Evolutionary conservation across 2,888 invertebrate species (phyloP).

Genomic region (Polyommatus iphigenia): DNA sequence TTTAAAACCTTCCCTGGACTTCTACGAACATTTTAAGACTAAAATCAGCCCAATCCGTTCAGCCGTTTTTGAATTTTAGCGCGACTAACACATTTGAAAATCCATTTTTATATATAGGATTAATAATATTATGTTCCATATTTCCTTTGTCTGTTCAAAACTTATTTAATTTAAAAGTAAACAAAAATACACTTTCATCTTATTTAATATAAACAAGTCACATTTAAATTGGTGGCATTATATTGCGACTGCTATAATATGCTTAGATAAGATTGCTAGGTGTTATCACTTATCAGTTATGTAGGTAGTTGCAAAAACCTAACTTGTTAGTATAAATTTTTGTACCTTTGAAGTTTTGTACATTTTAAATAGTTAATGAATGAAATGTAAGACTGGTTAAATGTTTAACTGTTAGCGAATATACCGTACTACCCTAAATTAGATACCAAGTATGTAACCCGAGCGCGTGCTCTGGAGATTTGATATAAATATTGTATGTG

Average conservation of each 20-base stretch:
- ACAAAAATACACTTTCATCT: not conserved
- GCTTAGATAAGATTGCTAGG: not conserved
- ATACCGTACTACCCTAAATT: not conserved
- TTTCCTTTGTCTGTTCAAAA: not conserved
- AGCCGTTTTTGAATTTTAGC: too few relatives aligned
- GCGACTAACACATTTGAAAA: too few relatives aligned
- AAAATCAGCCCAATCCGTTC: too few relatives aligned
- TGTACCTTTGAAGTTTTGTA: conserved; percentile 3
- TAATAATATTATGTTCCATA: not conserved
- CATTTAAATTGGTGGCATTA: not conserved
- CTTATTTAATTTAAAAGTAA: not conserved
- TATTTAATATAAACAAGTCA: not conserved
- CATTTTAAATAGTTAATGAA: not conserved
- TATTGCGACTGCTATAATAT: not conserved
- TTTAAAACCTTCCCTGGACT: too few relatives aligned
- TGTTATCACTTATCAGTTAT: not conserved
- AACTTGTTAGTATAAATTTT: conserved; percentile 4
- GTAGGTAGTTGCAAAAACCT: conserved; percentile 1
- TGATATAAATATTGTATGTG: too few relatives aligned
- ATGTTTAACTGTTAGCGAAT: not conserved
- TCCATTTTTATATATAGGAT: too few relatives aligned
- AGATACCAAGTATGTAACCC: not conserved
- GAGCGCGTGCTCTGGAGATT: too few relatives aligned
- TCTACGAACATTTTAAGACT: too few relatives aligned
- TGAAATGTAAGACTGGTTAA: not conserved